Conservation (phyloP, 2,113 vertebrate species). For the Aythya baeri region DNA sequence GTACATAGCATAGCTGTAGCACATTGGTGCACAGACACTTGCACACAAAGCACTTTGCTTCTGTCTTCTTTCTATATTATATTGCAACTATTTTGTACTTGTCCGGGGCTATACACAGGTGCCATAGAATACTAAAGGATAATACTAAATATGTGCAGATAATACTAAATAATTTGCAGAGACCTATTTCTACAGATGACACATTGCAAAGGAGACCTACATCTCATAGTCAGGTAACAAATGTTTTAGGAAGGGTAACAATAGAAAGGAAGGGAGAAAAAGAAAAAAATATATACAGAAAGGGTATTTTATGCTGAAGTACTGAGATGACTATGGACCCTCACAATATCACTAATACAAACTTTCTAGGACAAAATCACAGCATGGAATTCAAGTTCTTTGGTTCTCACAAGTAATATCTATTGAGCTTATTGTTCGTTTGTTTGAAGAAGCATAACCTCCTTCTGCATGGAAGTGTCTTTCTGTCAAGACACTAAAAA, state of each 20-base stretch:
- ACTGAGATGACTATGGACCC: neutral
- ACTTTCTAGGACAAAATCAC: neutral
- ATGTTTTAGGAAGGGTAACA: neutral
- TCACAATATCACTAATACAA: neutral
- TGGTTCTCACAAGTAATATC: neutral
- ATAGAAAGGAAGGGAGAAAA: fast-evolving
- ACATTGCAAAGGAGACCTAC: neutral
- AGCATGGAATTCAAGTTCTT: neutral
- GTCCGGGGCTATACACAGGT: neutral
- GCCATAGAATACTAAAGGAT: neutral
- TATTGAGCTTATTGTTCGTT: neutral
- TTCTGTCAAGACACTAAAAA: neutral
- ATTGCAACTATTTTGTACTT: neutral
- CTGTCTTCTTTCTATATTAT: neutral
- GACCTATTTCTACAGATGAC: neutral
- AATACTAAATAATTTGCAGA: neutral
- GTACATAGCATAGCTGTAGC: neutral
- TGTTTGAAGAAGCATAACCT: neutral
- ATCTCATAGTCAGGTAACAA: neutral
- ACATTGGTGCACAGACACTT: neutral
- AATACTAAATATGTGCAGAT: neutral
- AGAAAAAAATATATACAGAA: neutral
- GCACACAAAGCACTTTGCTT: neutral
- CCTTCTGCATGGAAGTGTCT: neutral
- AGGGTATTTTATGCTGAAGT: neutral